Evolutionary conservation across 2,888 invertebrate genomes (phyloP).

Genomic region (Heliconius ethilla): DNA sequence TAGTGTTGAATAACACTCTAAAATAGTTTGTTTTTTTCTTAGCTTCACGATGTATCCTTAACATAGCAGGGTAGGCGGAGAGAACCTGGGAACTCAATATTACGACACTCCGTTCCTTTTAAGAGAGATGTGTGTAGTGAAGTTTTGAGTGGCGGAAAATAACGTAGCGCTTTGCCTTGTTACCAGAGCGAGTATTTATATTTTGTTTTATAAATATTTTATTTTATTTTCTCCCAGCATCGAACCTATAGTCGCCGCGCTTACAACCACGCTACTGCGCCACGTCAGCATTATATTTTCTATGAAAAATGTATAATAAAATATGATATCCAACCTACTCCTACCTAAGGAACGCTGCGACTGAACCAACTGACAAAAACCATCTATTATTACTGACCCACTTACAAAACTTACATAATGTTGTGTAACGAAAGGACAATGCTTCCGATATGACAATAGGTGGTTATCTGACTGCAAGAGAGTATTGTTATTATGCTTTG

Average conservation of each 20-base stretch:
- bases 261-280: not conserved
- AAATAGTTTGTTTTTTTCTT: no score
- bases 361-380: not conserved
- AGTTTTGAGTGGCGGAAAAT: no score
- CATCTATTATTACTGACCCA: slow-evolving; percentile 16
- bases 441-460: slow-evolving; percentile 13
- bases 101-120: no score
- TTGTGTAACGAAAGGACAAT: slow-evolving; percentile 23
- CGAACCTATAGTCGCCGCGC: not conserved
- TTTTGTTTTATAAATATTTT: no score
- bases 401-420: slow-evolving; percentile 18
- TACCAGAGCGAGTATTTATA: no score
- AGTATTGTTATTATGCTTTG: not conserved
- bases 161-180: no score
- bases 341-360: not conserved
- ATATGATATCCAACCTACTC: not conserved
- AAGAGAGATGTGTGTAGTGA: no score
- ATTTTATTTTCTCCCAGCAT: no score
- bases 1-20: no score
- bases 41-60: no score
- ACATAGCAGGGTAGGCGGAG: no score
- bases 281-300: not conserved
- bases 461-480: not conserved
- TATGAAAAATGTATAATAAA: not conserved
- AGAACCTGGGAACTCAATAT: no score